Evolutionary conservation across 2,113 vertebrate genomes (phyloP), one percentile per base, ranked within the genome.

Genomic region (Choloepus hoffmanni): DNA sequence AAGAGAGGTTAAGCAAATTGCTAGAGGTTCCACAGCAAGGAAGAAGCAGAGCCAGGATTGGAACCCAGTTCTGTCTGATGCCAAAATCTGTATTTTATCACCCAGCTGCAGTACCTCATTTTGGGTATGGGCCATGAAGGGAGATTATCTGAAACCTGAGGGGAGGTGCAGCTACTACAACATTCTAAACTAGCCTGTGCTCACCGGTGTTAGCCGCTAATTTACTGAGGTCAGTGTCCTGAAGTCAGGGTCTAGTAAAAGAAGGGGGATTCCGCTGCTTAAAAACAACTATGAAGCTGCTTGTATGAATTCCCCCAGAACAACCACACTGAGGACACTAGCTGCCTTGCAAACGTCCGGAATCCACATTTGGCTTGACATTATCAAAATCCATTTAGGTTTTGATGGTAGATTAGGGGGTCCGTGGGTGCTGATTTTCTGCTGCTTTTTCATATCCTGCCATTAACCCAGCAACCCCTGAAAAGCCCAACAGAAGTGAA

Each of bases 391-490:
- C 58, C 0, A 10, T 95, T 33, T 90, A 67, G 78, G 85, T 94
- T 97, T 95, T 73, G 88, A 92, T 83, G 94, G 86, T 89, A 93
- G 85, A 67, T 48, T 18, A 15, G 50, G 9, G 11, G 40, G 23
- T 83, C 78, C 30, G 0, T 58, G 50, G 93, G 40, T 94, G 68
- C 96, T 81, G 68, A 90, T 88, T 30, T 92, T 76, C 76, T 96
- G 67, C 74, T 93, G 84, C 63, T 93, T 73, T 78, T 78, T 97
- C 90, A 53, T 76, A 87, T 90, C 92, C 78, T 92, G 85, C 73
- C 68, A 76, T 98, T 97, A 98, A 94, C 96, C 97, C 40, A 95
- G 96, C 72, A 97, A 96, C 96, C 63, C 77, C 86, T 5, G 65
- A 94, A 92, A 92, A 36, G 33, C 83, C 86, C 81, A 50, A 13